Evolutionary conservation across 2,113 vertebrate species (phyloP).

Genomic region (Eonycteris spelaea): DNA sequence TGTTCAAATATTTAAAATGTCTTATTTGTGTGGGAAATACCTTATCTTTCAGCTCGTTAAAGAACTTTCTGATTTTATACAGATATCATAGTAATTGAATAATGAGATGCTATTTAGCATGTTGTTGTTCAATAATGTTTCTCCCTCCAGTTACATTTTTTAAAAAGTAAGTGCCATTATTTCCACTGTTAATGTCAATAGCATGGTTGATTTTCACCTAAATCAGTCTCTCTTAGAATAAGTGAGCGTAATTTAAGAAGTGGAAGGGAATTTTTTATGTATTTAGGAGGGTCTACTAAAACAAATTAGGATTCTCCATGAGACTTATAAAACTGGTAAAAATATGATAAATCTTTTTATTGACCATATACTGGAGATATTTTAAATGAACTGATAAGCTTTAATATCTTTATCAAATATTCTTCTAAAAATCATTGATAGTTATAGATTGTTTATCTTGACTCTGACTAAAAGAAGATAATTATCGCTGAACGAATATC

Average conservation of each 20-base stretch:
- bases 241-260: conserved; percentile 33
- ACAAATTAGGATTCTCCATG: neutral
- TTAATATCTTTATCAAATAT: neutral
- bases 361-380: neutral
- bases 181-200: conserved; percentile 59
- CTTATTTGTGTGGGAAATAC: conserved; percentile 18
- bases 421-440: neutral
- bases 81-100: conserved; percentile 58
- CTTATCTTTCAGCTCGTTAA: conserved; percentile 49
- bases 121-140: conserved; percentile 22
- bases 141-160: conserved; percentile 46
- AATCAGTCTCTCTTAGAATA: conserved; percentile 40
- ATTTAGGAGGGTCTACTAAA: neutral
- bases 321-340: neutral
- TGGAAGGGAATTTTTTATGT: neutral
- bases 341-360: neutral
- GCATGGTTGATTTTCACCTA: conserved; percentile 39
- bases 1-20: conserved; percentile 61
- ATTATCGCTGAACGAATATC: conserved; percentile 3
- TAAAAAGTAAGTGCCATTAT: conserved; percentile 56
- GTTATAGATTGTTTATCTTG: neutral
- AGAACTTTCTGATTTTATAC: conserved; percentile 36
- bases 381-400: neutral
- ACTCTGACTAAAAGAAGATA: neutral
- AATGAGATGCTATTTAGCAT: conserved; percentile 63